Evolutionary conservation across 2,888 invertebrate genomes (phyloP).

Genomic region (Hirtodrosophila confusa): DNA sequence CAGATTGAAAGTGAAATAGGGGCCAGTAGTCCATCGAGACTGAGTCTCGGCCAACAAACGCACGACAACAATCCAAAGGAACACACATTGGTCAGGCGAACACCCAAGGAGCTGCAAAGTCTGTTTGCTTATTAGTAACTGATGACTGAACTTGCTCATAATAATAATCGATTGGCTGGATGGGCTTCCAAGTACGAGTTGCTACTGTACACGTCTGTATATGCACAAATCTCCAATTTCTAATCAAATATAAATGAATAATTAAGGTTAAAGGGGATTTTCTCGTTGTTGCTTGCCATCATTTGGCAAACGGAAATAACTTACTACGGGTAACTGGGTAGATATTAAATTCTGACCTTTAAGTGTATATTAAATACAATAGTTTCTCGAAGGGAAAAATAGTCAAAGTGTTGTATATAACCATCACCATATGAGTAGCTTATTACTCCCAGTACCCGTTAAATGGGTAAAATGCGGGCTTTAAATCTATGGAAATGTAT

Average conservation of each 20-base stretch:
- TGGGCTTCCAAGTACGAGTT: background rate
- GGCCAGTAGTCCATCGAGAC: background rate
- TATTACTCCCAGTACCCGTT: too few species aligned
- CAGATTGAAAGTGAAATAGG: slow-evolving; percentile 18
- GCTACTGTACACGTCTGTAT: background rate
- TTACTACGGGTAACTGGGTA: background rate
- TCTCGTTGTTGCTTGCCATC: background rate
- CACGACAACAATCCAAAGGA: background rate
- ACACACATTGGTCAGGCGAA: too few species aligned
- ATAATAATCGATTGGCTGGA: slow-evolving; percentile 19
- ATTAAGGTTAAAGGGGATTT: slow-evolving; percentile 25
- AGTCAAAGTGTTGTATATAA: too few species aligned
- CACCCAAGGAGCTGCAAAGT: slow-evolving; percentile 11
- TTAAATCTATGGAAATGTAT: too few species aligned
- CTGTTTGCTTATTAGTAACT: slow-evolving; percentile 45
- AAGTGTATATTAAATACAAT: too few species aligned
- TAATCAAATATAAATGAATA: slow-evolving; percentile 47
- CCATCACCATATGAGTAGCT: too few species aligned
- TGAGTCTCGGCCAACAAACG: background rate
- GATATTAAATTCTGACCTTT: background rate
- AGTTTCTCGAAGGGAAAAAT: too few species aligned
- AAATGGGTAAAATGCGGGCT: too few species aligned
- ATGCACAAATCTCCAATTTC: slow-evolving; percentile 34
- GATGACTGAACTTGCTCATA: slow-evolving; percentile 38
- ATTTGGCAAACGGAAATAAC: slow-evolving; percentile 20